Base-by-base conservation (phyloP, 1,140 invertebrate species). In the Macrosteles quadrilineatus region DNA sequence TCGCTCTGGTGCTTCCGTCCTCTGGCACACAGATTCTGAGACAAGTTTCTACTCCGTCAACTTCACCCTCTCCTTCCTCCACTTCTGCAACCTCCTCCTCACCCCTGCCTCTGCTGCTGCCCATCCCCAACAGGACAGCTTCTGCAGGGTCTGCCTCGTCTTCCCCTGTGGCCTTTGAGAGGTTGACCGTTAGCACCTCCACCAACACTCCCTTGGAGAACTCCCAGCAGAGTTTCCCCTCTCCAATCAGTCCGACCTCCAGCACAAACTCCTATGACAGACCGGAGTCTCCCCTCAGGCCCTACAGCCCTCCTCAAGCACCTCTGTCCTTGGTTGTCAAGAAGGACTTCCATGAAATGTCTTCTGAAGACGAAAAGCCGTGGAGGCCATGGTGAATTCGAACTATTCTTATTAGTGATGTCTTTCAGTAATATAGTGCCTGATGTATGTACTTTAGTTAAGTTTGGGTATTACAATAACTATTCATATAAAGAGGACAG, bases 321-420 rank as follows among this genome's bases (percentile, higher is more conserved):
- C 91, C 90, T 0, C 77, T 92, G 17, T 87, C 90, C 11, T 80
- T 93, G 62, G 90, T 92, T 4, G 89, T 88, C 72, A 87, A 85
- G 77, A 82, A 79, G 74, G 83, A 83, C 3, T 75, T 80, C n/a
- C 81, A 80, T 0, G 81, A 83, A 14, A 77, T 81, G 71, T 43
- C 9, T 86, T 76, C 81, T 1, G 82, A 84, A 53, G 85, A 85
- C 66, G 86, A 85, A 68, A 86, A 84, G 75, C 84, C 84, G 68
- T 89, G 82, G 83, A 82, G 67, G 14, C 71, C 71, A 31, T 72
- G 71, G 71, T 72, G 64, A 67, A 23, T 30, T 1, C 14, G 32
- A 14, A 4, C 32, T 27, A 19, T 68, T 55, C 25, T 50, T n/a
- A n/a, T 89, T 9, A 43, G 17, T 11, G 9, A 11, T 11, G 47